Evolutionary conservation across 2,888 invertebrate species (phyloP).

Genomic region (Augochlorella aurata): DNA sequence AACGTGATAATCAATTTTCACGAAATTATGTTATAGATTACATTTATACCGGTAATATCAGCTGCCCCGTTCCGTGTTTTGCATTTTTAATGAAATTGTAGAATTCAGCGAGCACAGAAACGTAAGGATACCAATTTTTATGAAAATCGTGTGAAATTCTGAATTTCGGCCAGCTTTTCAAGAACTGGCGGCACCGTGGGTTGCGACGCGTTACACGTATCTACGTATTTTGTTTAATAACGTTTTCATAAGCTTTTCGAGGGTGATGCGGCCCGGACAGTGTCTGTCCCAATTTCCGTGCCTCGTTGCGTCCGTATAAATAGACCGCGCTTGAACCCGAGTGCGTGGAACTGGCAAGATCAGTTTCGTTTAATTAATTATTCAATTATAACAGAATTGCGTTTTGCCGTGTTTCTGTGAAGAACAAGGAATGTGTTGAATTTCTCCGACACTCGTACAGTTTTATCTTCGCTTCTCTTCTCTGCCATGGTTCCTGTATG

Average conservation of each 20-base stretch:
- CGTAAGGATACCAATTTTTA: no score
- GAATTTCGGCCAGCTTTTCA: no score
- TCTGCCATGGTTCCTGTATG: not conserved
- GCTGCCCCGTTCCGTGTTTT: no score
- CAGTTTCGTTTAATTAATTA: slow-evolving; percentile 41
- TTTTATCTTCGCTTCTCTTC: not conserved
- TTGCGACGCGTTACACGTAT: not conserved
- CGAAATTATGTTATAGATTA: no score
- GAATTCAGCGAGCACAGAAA: no score
- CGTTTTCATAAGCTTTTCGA: slow-evolving; percentile 11
- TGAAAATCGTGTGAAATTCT: no score
- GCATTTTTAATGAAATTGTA: no score
- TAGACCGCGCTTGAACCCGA: not conserved
- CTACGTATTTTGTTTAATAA: slow-evolving; percentile 23
- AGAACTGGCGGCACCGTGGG: no score
- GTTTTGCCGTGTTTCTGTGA: slow-evolving; percentile 2
- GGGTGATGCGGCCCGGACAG: not conserved
- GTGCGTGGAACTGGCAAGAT: not conserved
- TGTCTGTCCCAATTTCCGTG: slow-evolving; percentile 19
- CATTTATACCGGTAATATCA: no score
- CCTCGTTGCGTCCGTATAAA: slow-evolving; percentile 7
- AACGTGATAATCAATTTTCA: no score
- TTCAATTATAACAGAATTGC: not conserved
- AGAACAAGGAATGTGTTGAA: not conserved
- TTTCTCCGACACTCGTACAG: not conserved